Conservation (phyloP, 2,113 vertebrate species). For the Leptobrachium ailaonicum region DNA sequence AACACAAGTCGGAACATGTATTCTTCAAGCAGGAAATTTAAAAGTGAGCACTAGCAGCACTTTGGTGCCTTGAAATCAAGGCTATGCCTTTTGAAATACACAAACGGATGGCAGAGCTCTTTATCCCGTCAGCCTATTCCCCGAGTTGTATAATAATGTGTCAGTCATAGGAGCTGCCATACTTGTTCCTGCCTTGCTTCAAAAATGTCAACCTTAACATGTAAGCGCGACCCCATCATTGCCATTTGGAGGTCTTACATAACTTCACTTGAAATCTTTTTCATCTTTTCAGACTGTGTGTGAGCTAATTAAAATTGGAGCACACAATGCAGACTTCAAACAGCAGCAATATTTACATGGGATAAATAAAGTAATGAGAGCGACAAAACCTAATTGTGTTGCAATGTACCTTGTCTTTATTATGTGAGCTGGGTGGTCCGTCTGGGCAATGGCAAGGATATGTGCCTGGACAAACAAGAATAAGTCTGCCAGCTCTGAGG, state of each 20-base stretch:
- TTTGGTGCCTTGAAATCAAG: background rate
- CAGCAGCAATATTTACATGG: background rate
- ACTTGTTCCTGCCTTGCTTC: conserved; percentile 4
- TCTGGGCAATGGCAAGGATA: background rate
- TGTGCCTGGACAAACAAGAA: background rate
- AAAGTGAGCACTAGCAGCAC: background rate
- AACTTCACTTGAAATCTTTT: background rate
- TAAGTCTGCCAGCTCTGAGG: no score
- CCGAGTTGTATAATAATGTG: conserved; percentile 1
- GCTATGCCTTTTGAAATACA: background rate
- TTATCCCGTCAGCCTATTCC: background rate
- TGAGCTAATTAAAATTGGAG: background rate
- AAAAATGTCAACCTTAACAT: background rate
- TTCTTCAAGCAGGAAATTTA: no score
- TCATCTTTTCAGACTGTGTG: background rate
- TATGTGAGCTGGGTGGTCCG: background rate
- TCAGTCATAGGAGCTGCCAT: background rate
- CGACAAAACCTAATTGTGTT: background rate
- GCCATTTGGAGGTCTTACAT: background rate
- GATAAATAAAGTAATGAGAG: background rate
- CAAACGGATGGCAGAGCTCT: background rate
- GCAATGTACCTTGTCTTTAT: background rate
- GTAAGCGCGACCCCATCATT: background rate
- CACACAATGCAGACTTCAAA: background rate
- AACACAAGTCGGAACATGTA: no score